These are phyloP conservation scores for Delia radicum DNA, from an alignment of 1,140 invertebrate genomes.

Conservation along the genomic window DNA sequence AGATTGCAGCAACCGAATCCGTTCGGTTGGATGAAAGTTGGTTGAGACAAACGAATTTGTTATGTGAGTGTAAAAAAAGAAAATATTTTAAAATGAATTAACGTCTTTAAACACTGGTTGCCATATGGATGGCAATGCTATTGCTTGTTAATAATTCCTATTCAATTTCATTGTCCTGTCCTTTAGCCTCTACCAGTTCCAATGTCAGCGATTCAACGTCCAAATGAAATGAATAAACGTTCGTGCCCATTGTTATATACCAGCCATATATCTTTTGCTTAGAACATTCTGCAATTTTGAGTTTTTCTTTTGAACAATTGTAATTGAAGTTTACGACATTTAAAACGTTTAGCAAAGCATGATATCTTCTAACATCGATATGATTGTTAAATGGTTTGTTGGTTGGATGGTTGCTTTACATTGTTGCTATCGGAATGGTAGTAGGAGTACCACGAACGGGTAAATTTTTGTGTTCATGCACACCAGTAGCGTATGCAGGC, in stretches of 20 bases:
- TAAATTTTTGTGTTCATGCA: not conserved
- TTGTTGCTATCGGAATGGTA: too few relatives aligned
- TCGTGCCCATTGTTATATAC: not conserved
- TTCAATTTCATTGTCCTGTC: not conserved
- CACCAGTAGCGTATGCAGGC: not conserved
- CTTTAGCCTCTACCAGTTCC: not conserved
- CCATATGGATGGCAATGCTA: not conserved
- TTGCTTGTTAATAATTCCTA: not conserved
- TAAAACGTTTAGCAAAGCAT: constrained; percentile 2
- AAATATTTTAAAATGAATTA: too few relatives aligned
- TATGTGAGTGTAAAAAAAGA: too few relatives aligned
- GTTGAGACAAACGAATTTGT: too few relatives aligned
- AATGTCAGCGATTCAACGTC: not conserved
- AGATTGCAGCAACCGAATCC: too few relatives aligned
- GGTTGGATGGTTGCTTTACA: not conserved
- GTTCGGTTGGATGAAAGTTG: too few relatives aligned
- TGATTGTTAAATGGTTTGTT: not conserved
- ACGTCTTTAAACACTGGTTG: too few relatives aligned
- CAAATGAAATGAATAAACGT: not conserved
- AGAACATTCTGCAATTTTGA: not conserved
- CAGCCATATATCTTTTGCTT: not conserved
- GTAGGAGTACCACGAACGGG: too few relatives aligned
- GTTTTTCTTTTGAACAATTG: constrained; percentile 5
- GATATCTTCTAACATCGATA: not conserved
- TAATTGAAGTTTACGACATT: constrained; percentile 7